Evolutionary conservation across 2,888 invertebrate species (phyloP), one percentile per base, ranked within the genome.

Genomic region (Drosophila mettleri): DNA sequence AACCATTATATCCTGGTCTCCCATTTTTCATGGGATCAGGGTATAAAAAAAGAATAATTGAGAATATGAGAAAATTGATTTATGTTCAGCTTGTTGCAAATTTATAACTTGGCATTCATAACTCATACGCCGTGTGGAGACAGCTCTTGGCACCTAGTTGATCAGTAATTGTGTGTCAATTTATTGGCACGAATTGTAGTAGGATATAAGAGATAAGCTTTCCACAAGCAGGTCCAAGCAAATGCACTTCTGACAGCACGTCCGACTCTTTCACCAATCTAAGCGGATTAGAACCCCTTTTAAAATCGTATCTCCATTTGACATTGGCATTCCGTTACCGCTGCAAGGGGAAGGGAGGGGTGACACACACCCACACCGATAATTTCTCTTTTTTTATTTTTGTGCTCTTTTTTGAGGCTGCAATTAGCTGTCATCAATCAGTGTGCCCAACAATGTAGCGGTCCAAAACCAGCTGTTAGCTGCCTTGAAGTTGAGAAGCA

Each of bases 351-450:
- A 3, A 29, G 41, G 22, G 36, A 29, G 43, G 36, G 1, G 27
- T 24, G 14, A 16, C 22, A 34, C 51, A 73, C 83, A 72, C 83
- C 80, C 80, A 84, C 83, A 54, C 78, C 36, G 41, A 66, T 60
- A 85, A 54, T 83, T 83, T 83, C 83, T 83, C 83, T 86, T 86
- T 78, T 57, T 41, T 36, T 45, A 74, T 29, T 38, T 14, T 38
- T 34, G 22, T 20, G 8, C 27, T 46, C 16, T 54, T 59, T 24
- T 31, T 34, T 70, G 82, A 78, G 66, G 78, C 77, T 69, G 76
- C 88, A 89, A 89, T 89, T 89, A 86, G 89, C 88, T 89, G 89
- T 89, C 90, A 89, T 89, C 90, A 89, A 89, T 89, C 89, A 89
- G 82, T 69, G 78, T 66, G 69, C 60, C 67, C 66, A 86, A 82